phyloP scores from a whole-genome alignment of 2,888 invertebrate species.

The Drosophila nr. medialis region DNA sequence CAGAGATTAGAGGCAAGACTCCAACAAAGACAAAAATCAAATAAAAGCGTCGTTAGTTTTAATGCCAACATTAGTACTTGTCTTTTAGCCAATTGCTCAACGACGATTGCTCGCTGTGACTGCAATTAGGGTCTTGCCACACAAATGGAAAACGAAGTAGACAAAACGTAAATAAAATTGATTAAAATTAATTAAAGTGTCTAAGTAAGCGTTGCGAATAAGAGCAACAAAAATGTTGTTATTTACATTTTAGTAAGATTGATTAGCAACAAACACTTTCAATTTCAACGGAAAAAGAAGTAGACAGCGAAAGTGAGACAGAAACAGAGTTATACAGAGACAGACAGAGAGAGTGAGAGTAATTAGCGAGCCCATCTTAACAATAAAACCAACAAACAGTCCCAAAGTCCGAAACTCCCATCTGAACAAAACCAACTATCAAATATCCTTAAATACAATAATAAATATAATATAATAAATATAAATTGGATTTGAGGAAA shows the following conservation, averaged over 20 bases:
- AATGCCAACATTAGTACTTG: conserved; percentile 26
- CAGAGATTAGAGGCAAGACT: neutral
- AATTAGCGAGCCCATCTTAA: conserved; percentile 57
- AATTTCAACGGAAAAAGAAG: conserved; percentile 53
- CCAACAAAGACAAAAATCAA: neutral
- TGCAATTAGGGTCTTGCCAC: conserved; percentile 6
- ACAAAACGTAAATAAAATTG: conserved; percentile 23
- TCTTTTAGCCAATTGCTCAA: conserved; percentile 15
- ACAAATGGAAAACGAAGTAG: neutral
- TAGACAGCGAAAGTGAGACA: conserved; percentile 7
- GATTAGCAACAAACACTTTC: conserved; percentile 67
- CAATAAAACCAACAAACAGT: conserved; percentile 43
- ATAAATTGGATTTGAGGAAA: neutral
- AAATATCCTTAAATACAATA: conserved; percentile 5
- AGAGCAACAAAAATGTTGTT: conserved; percentile 3
- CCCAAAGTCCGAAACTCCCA: neutral
- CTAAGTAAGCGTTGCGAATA: conserved; percentile 44
- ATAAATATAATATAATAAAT: neutral
- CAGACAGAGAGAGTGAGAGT: conserved; percentile 11
- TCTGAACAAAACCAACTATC: neutral
- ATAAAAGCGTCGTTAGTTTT: conserved; percentile 16
- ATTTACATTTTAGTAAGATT: conserved; percentile 60
- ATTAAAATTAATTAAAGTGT: conserved; percentile 30
- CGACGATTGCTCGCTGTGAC: neutral
- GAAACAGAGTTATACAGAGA: neutral